phyloP scores from a whole-genome alignment of 2,888 invertebrate genomes.

The Catocala nupta region DNA sequence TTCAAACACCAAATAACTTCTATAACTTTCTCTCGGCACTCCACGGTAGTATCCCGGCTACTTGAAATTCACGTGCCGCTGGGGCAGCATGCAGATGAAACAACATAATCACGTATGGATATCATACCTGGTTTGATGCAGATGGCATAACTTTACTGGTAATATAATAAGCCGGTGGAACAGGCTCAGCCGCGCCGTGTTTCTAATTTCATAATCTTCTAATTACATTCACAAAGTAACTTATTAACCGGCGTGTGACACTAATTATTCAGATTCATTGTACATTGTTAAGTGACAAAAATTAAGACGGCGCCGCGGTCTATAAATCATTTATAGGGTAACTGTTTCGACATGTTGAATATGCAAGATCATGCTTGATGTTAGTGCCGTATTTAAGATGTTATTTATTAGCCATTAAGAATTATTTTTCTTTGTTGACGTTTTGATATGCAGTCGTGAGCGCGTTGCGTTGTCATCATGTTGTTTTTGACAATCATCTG shows the following conservation, averaged over 20 bases:
- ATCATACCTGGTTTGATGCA: conserved; percentile 34
- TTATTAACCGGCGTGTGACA: conserved; percentile 58
- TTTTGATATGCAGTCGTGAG: conserved; percentile 50
- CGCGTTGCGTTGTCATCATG: conserved; percentile 73
- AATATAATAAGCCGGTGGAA: conserved; percentile 41
- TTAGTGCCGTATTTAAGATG: conserved; percentile 51
- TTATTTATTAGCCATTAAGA: conserved; percentile 64
- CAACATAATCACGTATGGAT: conserved; percentile 42
- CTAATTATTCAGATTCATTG: conserved; percentile 73
- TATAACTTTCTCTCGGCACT: conserved; percentile 68
- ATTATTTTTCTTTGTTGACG: conserved; percentile 59
- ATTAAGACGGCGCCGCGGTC: conserved; percentile 71
- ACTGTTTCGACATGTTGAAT: conserved; percentile 73
- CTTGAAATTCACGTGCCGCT: conserved; percentile 45
- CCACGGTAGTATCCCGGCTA: conserved; percentile 42
- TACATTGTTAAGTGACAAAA: conserved; percentile 77
- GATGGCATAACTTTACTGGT: conserved; percentile 37
- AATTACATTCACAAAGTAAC: conserved; percentile 46
- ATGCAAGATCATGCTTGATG: conserved; percentile 69
- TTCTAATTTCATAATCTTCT: conserved; percentile 50
- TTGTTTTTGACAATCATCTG: conserved; percentile 81
- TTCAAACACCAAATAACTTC: conserved; percentile 64
- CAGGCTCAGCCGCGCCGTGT: conserved; percentile 42
- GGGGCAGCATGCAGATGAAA: conserved; percentile 35
- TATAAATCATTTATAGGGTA: conserved; percentile 83